These are phyloP conservation scores for Calliphora vomitoria DNA, from an alignment of 2,888 invertebrate genomes.

Conservation along the genomic window DNA sequence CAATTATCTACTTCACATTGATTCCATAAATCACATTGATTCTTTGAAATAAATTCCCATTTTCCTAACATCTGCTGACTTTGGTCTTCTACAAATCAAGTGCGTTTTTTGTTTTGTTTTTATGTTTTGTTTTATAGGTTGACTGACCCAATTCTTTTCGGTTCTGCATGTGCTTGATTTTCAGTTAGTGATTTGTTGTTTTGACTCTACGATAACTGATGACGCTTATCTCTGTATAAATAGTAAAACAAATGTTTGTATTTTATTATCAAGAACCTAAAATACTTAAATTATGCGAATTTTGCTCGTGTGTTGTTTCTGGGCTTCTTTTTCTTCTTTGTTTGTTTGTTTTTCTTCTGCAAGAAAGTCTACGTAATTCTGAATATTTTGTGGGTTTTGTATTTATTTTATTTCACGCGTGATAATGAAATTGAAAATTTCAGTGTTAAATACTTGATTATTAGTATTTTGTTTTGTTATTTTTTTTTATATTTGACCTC, in stretches of 20 bases:
- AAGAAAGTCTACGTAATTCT: conserved; percentile 15
- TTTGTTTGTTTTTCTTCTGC: conserved; percentile 19
- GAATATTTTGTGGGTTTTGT: conserved; percentile 17
- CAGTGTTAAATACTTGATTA: conserved; percentile 70
- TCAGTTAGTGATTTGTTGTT: neutral
- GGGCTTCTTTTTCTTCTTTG: neutral
- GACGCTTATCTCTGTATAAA: conserved; percentile 40
- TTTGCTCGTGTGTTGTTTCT: conserved; percentile 52
- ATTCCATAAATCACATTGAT: too few species aligned
- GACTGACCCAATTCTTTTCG: conserved; percentile 48
- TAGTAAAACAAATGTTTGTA: conserved; percentile 6
- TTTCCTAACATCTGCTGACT: neutral
- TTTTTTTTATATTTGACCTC: conserved; percentile 60
- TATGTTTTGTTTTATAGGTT: conserved; percentile 15
- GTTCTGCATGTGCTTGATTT: conserved; percentile 8
- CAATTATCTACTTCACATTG: too few species aligned
- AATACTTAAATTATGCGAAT: conserved; percentile 34
- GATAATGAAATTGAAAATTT: conserved; percentile 73
- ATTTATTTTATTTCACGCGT: conserved; percentile 50
- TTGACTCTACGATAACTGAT: conserved; percentile 49
- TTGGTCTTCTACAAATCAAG: neutral
- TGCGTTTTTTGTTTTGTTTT: neutral
- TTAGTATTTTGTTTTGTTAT: neutral
- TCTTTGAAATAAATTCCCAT: neutral
- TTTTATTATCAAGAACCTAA: conserved; percentile 20